A percentile compares a stretch with the other conserved stretches of the same genome.
Conservation (phyloP, 2,888 invertebrate genomes). For the Hirtodrosophila histrioides region DNA sequence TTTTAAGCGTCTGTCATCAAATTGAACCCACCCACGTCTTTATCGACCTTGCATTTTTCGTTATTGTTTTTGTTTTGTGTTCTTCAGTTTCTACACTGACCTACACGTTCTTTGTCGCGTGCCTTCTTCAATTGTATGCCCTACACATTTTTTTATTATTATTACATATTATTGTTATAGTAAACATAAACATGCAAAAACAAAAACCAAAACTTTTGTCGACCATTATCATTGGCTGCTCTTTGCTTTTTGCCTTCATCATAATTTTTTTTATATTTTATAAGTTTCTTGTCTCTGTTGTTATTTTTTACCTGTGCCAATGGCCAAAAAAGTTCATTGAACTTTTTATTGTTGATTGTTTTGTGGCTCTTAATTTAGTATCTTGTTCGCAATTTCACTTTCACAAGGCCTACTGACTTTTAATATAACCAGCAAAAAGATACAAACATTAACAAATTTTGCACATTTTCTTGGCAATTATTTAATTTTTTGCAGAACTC, state of each 20-base stretch:
- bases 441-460: background rate
- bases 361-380: constrained; percentile 45
- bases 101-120: constrained; percentile 33
- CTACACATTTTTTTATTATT: constrained; percentile 27
- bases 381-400: constrained; percentile 62
- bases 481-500: no score
- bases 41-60: constrained; percentile 50
- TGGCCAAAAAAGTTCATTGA: constrained; percentile 74
- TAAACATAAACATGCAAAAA: constrained; percentile 52
- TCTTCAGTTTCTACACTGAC: constrained; percentile 40
- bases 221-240: constrained; percentile 60
- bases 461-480: background rate
- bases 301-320: constrained; percentile 58
- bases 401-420: constrained; percentile 50
- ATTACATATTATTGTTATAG: constrained; percentile 41
- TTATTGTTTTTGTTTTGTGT: constrained; percentile 23
- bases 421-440: constrained; percentile 3
- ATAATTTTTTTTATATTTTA: constrained; percentile 29
- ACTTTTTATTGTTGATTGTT: constrained; percentile 61
- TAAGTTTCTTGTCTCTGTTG: constrained; percentile 57
- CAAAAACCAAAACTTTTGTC: constrained; percentile 34
- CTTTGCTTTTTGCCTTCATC: constrained; percentile 33
- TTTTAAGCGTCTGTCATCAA: constrained; percentile 14
- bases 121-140: constrained; percentile 18
- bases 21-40: constrained; percentile 30